Conservation (phyloP, 2,888 invertebrate species). For the Mamestra brassicae region DNA sequence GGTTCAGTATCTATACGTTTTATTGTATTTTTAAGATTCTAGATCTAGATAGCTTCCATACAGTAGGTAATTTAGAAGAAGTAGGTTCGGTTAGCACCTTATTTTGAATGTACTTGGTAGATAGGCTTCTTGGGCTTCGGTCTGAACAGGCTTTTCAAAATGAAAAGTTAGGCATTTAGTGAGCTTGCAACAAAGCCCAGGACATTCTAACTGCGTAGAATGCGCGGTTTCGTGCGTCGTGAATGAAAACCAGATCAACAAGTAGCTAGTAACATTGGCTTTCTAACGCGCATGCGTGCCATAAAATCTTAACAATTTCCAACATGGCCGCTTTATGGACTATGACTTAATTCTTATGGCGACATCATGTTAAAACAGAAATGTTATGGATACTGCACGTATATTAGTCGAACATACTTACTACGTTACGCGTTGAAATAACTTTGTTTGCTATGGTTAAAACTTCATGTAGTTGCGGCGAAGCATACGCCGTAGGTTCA, state of each 20-base stretch:
- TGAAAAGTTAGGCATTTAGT: conserved; percentile 23
- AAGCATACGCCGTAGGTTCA: neutral
- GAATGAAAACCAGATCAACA: conserved; percentile 88
- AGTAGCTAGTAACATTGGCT: conserved; percentile 79
- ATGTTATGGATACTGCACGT: neutral
- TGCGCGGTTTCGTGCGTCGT: conserved; percentile 83
- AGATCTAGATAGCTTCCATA: neutral
- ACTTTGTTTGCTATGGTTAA: neutral
- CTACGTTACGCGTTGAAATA: neutral
- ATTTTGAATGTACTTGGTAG: neutral
- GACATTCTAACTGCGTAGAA: conserved; percentile 78
- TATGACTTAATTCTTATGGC: conserved; percentile 56
- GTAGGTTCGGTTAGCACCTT: no score
- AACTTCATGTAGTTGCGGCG: neutral
- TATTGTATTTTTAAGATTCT: neutral
- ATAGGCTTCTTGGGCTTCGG: neutral
- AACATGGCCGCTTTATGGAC: conserved; percentile 77
- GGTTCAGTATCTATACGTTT: no score
- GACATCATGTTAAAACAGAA: conserved; percentile 43
- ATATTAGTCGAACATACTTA: neutral
- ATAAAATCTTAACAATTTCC: conserved; percentile 67
- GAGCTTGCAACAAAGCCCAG: conserved; percentile 59
- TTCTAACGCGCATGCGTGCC: conserved; percentile 78
- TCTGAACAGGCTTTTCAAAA: conserved; percentile 3
- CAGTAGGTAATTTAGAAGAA: neutral